Base-by-base conservation (phyloP, 53 echinoderm and acorn worm species). In the Hippasteria phrygiana region DNA sequence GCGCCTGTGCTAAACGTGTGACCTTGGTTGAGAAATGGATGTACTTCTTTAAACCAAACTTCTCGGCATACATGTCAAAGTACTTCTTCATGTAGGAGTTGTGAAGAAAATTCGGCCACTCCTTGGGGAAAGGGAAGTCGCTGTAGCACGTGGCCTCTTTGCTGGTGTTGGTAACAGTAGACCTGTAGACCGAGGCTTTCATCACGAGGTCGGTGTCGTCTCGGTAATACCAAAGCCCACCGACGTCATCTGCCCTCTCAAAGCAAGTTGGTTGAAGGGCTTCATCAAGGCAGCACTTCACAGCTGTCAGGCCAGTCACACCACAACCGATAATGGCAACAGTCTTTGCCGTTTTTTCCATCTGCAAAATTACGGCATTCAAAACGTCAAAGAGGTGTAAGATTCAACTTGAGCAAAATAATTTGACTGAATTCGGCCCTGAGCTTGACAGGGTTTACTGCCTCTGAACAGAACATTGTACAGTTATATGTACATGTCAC, bases 231-330 rank as follows among this genome's bases (percentile, higher is more conserved):
- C 95, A 95, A 3, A 93, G 80, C 10, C 95, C 95, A 40, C 95
- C 95, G 5, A 88, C 43, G 20, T 31, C 80, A 63, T 88, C 90
- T n/a, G 70, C 59, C 46, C 80, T 86, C 46, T 96, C 96, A 35
- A 92, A 96, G 59, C 96, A 96, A 36, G 90, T 90, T 17, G 96
- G 96, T 86, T 94, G 88, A 64, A 96, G 71, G 4, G 94, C 96
- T 88, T 96, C 96, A 10, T 96, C 96, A 2, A 96, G 74, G 72
- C 94, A 96, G 29, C 90, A 82, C 53, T 96, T 96, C 50, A 96
- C 62, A 0, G 94, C 94, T 2, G 72, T 71, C 42, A 96, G 92
- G 0, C 96, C 96, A 12, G 90, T 85, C 39, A 90, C 87, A 1
- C 96, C 96, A 4, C 87, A n/a, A n/a, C n/a, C n/a, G n/a, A n/a